Conservation (phyloP, 2,888 invertebrate species). For the Drosophila ustulata region DNA sequence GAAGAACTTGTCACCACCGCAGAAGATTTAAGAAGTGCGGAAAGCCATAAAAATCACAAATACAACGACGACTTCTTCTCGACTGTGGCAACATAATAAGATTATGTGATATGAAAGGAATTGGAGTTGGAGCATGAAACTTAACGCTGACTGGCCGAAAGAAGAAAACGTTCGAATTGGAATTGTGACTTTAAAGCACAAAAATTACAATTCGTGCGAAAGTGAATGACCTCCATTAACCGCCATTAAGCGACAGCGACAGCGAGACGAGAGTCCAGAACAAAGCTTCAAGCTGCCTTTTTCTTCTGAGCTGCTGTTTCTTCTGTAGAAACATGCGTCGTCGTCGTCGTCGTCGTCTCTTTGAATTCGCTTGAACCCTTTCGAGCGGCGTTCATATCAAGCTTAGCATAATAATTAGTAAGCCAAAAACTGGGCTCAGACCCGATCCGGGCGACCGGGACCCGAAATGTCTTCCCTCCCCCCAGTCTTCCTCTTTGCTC, state of each 20-base stretch:
- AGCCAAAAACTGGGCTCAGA: slow-evolving; percentile 66
- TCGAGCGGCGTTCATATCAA: slow-evolving; percentile 41
- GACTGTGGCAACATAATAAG: slow-evolving; percentile 66
- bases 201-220: slow-evolving; percentile 84
- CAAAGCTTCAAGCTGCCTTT: slow-evolving; percentile 29
- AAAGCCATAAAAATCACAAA: slow-evolving; percentile 58
- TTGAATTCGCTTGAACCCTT: slow-evolving; percentile 70
- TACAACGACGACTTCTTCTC: slow-evolving; percentile 10
- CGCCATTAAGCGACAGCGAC: slow-evolving; percentile 78
- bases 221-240: slow-evolving; percentile 85
- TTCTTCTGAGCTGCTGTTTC: slow-evolving; percentile 12
- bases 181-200: slow-evolving; percentile 75
- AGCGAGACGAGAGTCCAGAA: slow-evolving; percentile 32
- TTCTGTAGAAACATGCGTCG: slow-evolving; percentile 48
- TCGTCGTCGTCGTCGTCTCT: slow-evolving; percentile 20
- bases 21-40: no score
- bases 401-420: slow-evolving; percentile 79
- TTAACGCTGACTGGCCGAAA: slow-evolving; percentile 51
- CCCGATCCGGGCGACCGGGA: slow-evolving; percentile 36
- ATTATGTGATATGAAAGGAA: slow-evolving; percentile 48
- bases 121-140: slow-evolving; percentile 44
- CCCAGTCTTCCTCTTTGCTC: neutral
- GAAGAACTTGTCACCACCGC: slow-evolving; percentile 19
- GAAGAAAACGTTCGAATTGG: slow-evolving; percentile 55
- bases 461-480: slow-evolving; percentile 32